Evolutionary conservation across 2,888 invertebrate genomes (phyloP).

Genomic region (Amiota minor): DNA sequence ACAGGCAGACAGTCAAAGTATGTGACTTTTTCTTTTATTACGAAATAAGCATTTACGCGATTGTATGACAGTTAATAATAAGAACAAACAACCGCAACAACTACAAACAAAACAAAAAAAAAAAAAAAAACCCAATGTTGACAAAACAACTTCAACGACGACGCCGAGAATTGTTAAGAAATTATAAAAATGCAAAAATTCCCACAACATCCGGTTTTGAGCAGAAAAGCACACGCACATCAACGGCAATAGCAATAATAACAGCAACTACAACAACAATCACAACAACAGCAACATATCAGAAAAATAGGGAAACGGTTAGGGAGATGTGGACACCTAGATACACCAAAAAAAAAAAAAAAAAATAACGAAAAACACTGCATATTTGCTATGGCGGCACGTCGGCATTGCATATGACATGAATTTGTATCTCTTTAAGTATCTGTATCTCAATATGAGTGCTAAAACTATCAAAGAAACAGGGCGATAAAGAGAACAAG

Average conservation of each 20-base stretch:
- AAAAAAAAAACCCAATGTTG: constrained; percentile 22
- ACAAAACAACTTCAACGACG: constrained; percentile 27
- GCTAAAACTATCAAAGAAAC: neutral
- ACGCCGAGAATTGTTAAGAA: constrained; percentile 32
- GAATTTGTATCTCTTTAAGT: too few species aligned
- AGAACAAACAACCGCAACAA: constrained; percentile 45
- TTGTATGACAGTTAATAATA: constrained; percentile 66
- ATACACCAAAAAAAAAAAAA: neutral
- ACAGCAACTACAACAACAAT: constrained; percentile 43
- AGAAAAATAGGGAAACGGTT: neutral
- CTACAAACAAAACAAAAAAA: constrained; percentile 38
- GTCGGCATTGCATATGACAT: too few species aligned
- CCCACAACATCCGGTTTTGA: constrained; percentile 65
- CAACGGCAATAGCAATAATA: constrained; percentile 44
- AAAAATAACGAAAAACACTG: too few species aligned
- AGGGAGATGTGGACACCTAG: too few species aligned
- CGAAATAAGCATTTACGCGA: constrained; percentile 66
- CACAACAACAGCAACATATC: constrained; percentile 23
- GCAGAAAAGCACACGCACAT: constrained; percentile 46
- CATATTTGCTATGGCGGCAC: neutral
- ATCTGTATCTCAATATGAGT: neutral
- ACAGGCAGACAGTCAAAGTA: constrained; percentile 53
- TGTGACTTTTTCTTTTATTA: constrained; percentile 63
- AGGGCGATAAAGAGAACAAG: neutral
- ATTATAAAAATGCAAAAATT: constrained; percentile 59